phyloP scores from a whole-genome alignment of 2,797 vertebrate species.

The Allobates femoralis region DNA sequence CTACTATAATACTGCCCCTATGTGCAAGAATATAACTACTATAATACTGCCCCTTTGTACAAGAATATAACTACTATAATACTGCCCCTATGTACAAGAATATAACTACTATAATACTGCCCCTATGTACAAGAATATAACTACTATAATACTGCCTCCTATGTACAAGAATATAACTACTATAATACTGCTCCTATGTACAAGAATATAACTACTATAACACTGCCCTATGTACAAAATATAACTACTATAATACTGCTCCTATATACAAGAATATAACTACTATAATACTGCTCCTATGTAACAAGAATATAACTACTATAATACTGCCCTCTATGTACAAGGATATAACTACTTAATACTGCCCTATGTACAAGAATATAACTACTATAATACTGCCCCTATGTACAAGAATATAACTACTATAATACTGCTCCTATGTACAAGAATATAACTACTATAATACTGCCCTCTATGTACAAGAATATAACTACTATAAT shows the following conservation, averaged over 20 bases:
- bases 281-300: conserved; percentile 1
- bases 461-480: conserved; percentile 1
- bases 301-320: conserved; percentile 9
- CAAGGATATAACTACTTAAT: conserved; percentile 3
- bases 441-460: no score
- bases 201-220: neutral
- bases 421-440: no score
- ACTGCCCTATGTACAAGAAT: neutral
- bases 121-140: neutral
- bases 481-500: neutral
- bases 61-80: conserved; percentile 4
- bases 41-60: neutral
- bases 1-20: neutral
- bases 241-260: neutral
- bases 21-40: neutral
- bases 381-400: neutral
- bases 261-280: neutral
- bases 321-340: conserved; percentile 3
- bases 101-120: neutral
- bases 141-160: neutral
- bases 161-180: neutral
- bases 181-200: conserved; percentile 8
- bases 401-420: no score
- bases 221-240: neutral
- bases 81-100: neutral